Conservation (phyloP, 2,797 vertebrate genomes). For the Rhinichthys osculus region DNA sequence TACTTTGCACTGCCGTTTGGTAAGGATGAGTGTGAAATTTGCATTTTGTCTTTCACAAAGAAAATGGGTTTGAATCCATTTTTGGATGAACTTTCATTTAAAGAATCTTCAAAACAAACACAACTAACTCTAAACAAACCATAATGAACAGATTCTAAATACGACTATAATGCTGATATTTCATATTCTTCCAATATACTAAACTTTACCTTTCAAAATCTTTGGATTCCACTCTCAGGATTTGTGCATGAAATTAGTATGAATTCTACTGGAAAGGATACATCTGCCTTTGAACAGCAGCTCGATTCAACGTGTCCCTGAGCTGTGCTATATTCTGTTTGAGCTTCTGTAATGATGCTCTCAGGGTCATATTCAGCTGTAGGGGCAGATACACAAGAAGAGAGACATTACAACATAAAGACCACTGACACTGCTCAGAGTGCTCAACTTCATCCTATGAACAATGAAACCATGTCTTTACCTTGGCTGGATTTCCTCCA, state of each 20-base stretch:
- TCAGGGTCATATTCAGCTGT: slow-evolving; percentile 89
- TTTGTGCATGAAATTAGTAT: neutral
- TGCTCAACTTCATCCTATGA: neutral
- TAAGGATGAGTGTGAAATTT: neutral
- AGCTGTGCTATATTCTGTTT: slow-evolving; percentile 89
- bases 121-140: neutral
- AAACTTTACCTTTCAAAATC: neutral
- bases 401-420: neutral
- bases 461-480: slow-evolving; percentile 55
- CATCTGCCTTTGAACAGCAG: slow-evolving; percentile 86
- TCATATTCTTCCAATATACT: neutral
- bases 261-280: slow-evolving; percentile 77
- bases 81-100: neutral
- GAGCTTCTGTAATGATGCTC: slow-evolving; percentile 88
- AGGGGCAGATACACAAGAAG: slow-evolving; percentile 18
- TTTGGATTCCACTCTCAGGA: neutral
- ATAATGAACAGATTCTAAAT: neutral
- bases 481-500: slow-evolving; percentile 90
- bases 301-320: slow-evolving; percentile 85
- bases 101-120: neutral
- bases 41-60: neutral
- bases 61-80: neutral
- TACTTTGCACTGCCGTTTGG: neutral
- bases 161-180: neutral
- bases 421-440: neutral